These are phyloP conservation scores for Trichomycterus rosablanca DNA, from an alignment of 2,113 vertebrate species.

Conservation along the genomic window DNA sequence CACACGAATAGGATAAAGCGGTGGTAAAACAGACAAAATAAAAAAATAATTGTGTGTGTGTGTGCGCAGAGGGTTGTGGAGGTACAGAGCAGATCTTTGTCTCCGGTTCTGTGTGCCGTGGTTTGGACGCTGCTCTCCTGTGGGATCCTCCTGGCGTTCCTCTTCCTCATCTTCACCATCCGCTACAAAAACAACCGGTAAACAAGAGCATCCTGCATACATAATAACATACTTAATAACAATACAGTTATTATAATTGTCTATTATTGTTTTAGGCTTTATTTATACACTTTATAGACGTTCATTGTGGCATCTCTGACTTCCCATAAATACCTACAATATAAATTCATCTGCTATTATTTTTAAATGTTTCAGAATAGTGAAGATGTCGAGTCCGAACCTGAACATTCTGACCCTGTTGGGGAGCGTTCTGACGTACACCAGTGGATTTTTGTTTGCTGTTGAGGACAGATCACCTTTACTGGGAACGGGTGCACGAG, in stretches of 20 bases:
- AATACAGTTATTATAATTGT: too few species aligned
- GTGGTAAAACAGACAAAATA: background rate
- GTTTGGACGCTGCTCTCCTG: constrained; percentile 83
- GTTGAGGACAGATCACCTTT: constrained; percentile 67
- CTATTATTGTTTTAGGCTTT: too few species aligned
- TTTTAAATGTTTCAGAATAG: constrained; percentile 82
- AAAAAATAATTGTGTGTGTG: constrained; percentile 16
- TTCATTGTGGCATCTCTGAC: background rate
- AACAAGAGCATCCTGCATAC: background rate
- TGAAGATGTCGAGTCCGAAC: constrained; percentile 99
- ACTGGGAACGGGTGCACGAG: constrained; percentile 58
- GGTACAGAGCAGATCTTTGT: constrained; percentile 48
- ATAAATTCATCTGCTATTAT: too few species aligned
- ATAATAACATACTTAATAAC: constrained; percentile 61
- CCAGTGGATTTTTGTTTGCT: constrained; percentile 86
- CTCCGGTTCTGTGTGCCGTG: constrained; percentile 72
- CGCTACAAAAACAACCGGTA: constrained; percentile 94
- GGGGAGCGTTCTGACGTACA: constrained; percentile 86
- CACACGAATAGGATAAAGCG: too few species aligned
- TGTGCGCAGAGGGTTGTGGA: constrained; percentile 52
- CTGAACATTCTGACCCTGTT: constrained; percentile 87
- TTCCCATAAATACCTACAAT: background rate
- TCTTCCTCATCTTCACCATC: constrained; percentile 87
- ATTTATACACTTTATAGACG: too few species aligned
- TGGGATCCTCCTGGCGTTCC: constrained; percentile 78